Conservation (phyloP, 1,140 invertebrate genomes). For the Drosophila bipectinata region DNA sequence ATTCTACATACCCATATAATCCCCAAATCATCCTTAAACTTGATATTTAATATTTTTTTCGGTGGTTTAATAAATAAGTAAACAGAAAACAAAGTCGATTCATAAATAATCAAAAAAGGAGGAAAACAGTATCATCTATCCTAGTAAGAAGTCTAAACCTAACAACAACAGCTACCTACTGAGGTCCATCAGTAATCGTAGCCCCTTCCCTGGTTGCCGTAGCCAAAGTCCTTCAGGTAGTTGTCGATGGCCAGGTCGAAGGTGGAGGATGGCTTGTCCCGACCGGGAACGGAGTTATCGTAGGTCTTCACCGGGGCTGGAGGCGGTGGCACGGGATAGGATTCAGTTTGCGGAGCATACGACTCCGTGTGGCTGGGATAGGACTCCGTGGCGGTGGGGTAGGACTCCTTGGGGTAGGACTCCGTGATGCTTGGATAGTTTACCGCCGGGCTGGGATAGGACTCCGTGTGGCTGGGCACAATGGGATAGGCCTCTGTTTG, state of each 20-base stretch:
- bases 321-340: slow-evolving; percentile 40
- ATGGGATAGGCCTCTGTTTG: slow-evolving; percentile 55
- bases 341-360: slow-evolving; percentile 22
- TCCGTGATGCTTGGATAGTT: slow-evolving; percentile 13
- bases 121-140: not conserved
- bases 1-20: too few relatives aligned
- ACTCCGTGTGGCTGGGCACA: slow-evolving; percentile 34
- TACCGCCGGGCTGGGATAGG: slow-evolving; percentile 25
- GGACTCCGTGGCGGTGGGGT: slow-evolving; percentile 24
- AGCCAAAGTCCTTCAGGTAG: slow-evolving; percentile 72
- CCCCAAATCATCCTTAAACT: not conserved
- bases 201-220: slow-evolving; percentile 66
- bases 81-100: slow-evolving; percentile 14
- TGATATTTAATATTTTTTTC: not conserved
- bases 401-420: slow-evolving; percentile 37
- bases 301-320: slow-evolving; percentile 51
- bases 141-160: slow-evolving; percentile 43
- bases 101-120: slow-evolving; percentile 20
- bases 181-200: slow-evolving; percentile 46
- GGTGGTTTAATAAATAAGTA: slow-evolving; percentile 38
- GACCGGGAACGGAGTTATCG: slow-evolving; percentile 29
- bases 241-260: slow-evolving; percentile 72
- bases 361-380: slow-evolving; percentile 25
- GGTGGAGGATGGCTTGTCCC: slow-evolving; percentile 50
- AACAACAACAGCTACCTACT: slow-evolving; percentile 44